Percentiles rank a stretch among this genome's conserved stretches.
Conservation (phyloP, 2,113 vertebrate species). For the Bos javanicus region DNA sequence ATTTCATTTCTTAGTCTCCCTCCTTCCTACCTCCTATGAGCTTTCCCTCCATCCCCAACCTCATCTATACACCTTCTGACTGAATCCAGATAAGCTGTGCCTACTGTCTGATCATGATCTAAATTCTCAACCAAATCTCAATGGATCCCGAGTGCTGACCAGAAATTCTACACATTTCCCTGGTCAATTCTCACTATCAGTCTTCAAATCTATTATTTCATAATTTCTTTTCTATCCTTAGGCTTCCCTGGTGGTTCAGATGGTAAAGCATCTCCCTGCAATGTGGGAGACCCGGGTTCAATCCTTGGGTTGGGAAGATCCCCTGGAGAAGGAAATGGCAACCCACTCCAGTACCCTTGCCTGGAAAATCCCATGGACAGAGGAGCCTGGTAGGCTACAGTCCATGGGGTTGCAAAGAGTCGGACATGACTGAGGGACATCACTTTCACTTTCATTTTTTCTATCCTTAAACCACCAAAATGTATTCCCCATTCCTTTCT, state of each 20-base stretch:
- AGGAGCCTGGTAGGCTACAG: not conserved
- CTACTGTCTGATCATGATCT: not conserved
- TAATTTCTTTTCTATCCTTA: not conserved
- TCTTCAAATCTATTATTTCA: not conserved
- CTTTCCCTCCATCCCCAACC: not conserved
- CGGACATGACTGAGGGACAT: fast-evolving
- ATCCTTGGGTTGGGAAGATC: not conserved
- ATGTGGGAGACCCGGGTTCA: fast-evolving
- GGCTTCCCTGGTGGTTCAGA: not conserved
- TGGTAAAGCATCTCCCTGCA: not conserved
- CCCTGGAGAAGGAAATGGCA: not conserved
- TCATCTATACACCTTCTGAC: not conserved
- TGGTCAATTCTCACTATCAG: not conserved
- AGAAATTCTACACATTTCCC: not conserved
- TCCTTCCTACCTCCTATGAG: too few species aligned
- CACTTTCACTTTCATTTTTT: not conserved
- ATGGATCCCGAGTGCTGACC: not conserved
- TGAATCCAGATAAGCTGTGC: not conserved
- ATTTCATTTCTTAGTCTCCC: not conserved
- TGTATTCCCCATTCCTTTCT: not conserved
- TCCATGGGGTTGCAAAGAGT: not conserved
- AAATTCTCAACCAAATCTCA: not conserved
- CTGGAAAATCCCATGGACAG: not conserved
- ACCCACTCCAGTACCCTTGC: not conserved
- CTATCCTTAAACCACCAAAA: not conserved